Percentiles rank a stretch among this genome's conserved stretches.
Conservation (phyloP, 2,888 invertebrate genomes). For the Eupeodes luniger region DNA sequence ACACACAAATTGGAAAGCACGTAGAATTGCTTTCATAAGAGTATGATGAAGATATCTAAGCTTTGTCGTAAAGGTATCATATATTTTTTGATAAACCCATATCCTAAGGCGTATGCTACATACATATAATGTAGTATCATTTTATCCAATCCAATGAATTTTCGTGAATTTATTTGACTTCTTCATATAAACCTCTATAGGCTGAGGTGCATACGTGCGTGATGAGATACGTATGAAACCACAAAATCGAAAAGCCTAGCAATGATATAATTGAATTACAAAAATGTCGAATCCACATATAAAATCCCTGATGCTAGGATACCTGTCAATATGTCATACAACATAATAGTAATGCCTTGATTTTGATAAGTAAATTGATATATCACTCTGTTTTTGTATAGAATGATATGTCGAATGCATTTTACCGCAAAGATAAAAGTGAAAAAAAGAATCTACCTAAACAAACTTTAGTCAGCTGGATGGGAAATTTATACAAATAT, state of each 20-base stretch:
- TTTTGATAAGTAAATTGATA: constrained; percentile 69
- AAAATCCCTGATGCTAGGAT: constrained; percentile 29
- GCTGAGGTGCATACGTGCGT: constrained; percentile 1
- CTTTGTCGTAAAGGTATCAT: too few species aligned
- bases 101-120: too few species aligned
- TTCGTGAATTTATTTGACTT: background rate
- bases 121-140: background rate
- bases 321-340: constrained; percentile 70
- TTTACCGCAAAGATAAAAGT: constrained; percentile 17
- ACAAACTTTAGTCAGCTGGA: background rate
- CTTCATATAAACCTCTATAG: too few species aligned
- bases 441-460: background rate
- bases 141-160: background rate
- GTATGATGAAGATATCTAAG: too few species aligned
- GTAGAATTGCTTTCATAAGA: too few species aligned
- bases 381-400: background rate
- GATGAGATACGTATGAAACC: background rate
- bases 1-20: constrained; percentile 4
- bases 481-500: background rate
- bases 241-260: background rate
- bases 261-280: constrained; percentile 60
- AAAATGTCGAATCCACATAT: constrained; percentile 48
- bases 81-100: too few species aligned
- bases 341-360: constrained; percentile 2
- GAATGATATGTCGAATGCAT: constrained; percentile 43